These are phyloP conservation scores for Operophtera brumata DNA, from an alignment of 2,888 invertebrate genomes.

Conservation along the genomic window DNA sequence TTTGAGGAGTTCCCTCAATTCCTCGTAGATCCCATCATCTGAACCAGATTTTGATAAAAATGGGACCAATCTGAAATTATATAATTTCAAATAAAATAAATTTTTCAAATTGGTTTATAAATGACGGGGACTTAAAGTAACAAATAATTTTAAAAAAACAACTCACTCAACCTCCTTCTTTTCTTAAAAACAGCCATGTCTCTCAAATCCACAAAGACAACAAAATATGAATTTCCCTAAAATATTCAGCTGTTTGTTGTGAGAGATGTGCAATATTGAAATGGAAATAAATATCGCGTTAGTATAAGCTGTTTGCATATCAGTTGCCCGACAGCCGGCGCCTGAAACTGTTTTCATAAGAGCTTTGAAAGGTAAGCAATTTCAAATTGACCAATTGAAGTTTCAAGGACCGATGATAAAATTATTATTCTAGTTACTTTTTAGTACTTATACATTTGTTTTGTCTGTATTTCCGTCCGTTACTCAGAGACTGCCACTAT, in stretches of 20 bases:
- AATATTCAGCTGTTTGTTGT: slow-evolving; percentile 30
- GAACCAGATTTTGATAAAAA: too few species aligned
- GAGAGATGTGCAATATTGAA: slow-evolving; percentile 50
- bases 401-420: neutral
- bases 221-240: slow-evolving; percentile 20
- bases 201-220: slow-evolving; percentile 11
- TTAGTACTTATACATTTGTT: too few species aligned
- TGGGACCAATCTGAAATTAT: too few species aligned
- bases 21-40: too few species aligned
- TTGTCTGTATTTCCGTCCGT: too few species aligned
- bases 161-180: too few species aligned
- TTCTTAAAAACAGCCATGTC: neutral
- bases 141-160: too few species aligned
- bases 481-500: neutral
- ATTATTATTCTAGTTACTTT: too few species aligned
- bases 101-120: too few species aligned
- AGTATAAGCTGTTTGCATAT: slow-evolving; percentile 50
- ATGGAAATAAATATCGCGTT: slow-evolving; percentile 61
- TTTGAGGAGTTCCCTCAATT: too few species aligned
- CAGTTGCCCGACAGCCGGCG: slow-evolving; percentile 11
- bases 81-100: too few species aligned
- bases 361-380: slow-evolving; percentile 7
- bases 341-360: slow-evolving; percentile 17
- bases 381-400: slow-evolving; percentile 5
- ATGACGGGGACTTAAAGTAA: too few species aligned